phyloP scores from a whole-genome alignment of 2,888 invertebrate species.

The Sphaeridia pumilis region DNA sequence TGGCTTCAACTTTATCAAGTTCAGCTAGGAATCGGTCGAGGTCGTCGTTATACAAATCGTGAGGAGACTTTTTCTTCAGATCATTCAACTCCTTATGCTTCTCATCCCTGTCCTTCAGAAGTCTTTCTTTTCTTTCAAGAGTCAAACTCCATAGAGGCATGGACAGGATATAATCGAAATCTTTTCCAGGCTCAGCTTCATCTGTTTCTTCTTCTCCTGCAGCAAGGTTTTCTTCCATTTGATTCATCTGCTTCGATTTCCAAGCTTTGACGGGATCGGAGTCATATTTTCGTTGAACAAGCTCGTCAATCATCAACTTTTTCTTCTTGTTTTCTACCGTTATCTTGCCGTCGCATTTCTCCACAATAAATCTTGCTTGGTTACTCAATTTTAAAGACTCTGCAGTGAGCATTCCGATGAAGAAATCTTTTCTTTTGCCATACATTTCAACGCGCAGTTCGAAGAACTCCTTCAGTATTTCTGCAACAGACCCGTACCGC shows the following conservation, averaged over 20 bases:
- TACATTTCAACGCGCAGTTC: conserved; percentile 68
- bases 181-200: conserved; percentile 41
- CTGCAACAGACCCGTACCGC: conserved; percentile 62
- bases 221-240: conserved; percentile 47
- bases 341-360: conserved; percentile 82
- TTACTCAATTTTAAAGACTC: conserved; percentile 78
- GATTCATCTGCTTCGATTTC: conserved; percentile 41
- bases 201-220: conserved; percentile 38
- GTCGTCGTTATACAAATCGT: conserved; percentile 78
- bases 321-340: conserved; percentile 89
- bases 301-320: conserved; percentile 73
- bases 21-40: conserved; percentile 61
- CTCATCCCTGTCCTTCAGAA: conserved; percentile 73
- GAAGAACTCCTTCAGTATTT: conserved; percentile 75
- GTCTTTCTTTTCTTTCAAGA: conserved; percentile 80
- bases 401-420: conserved; percentile 80
- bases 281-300: conserved; percentile 56
- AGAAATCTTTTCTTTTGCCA: conserved; percentile 69
- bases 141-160: conserved; percentile 96
- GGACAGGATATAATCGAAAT: conserved; percentile 85
- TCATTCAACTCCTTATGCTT: conserved; percentile 55
- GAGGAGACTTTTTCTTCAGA: conserved; percentile 58
- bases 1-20: conserved; percentile 52
- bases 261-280: conserved; percentile 58
- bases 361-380: conserved; percentile 84